phyloP scores from a whole-genome alignment of 2,113 vertebrate species.

The Thomomys bottae region DNA sequence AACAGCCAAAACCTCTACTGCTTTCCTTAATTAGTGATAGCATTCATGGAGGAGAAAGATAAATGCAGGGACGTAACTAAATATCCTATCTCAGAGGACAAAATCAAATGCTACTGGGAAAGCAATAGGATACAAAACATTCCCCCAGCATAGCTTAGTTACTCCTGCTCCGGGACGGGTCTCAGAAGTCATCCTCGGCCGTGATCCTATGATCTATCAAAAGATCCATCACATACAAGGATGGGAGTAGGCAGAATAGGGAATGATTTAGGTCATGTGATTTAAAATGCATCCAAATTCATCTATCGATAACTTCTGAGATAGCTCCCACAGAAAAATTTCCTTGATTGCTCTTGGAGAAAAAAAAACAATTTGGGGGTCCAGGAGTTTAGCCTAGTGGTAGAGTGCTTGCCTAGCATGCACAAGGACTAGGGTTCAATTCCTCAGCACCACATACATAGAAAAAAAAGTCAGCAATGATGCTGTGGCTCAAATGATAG shows the following conservation, averaged over 20 bases:
- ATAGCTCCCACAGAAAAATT: not conserved
- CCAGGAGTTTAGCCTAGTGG: too few relatives aligned
- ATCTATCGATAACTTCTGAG: not conserved
- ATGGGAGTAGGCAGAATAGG: not conserved
- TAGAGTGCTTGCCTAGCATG: too few relatives aligned
- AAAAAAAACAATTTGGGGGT: too few relatives aligned
- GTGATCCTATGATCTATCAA: not conserved
- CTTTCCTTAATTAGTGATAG: slow-evolving; percentile 67
- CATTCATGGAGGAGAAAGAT: slow-evolving; percentile 23
- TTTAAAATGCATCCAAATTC: not conserved
- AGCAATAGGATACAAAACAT: not conserved
- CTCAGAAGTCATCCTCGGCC: not conserved
- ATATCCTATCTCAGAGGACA: slow-evolving; percentile 20
- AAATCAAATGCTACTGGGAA: slow-evolving; percentile 16
- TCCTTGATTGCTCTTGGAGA: not conserved
- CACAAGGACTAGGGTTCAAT: too few relatives aligned
- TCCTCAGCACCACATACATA: too few relatives aligned
- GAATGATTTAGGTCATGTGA: not conserved
- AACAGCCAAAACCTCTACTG: slow-evolving; percentile 69
- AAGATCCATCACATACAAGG: not conserved
- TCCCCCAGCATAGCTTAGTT: not conserved
- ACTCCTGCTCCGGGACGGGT: not conserved
- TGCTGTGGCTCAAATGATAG: too few relatives aligned
- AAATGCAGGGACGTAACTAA: slow-evolving; percentile 52
- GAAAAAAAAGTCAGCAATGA: too few relatives aligned